Evolutionary conservation across 2,113 vertebrate species (phyloP).

Genomic region (Leptocoma aspasia): DNA sequence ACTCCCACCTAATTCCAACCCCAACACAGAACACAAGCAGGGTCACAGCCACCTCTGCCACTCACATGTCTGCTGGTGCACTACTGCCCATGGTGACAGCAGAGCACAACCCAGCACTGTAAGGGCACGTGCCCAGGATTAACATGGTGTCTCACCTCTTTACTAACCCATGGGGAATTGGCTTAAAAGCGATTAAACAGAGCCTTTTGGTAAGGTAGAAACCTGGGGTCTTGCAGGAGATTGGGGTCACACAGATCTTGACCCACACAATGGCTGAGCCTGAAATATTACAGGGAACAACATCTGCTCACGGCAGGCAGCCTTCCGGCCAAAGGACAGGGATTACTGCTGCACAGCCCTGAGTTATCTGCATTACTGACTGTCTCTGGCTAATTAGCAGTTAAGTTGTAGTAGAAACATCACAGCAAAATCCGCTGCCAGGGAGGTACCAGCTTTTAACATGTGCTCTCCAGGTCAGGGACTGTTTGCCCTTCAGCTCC

Average conservation of each 20-base stretch:
- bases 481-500: constrained; percentile 49
- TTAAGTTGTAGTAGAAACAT: not conserved
- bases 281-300: not conserved
- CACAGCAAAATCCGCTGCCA: not conserved
- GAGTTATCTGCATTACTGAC: not conserved
- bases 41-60: not conserved
- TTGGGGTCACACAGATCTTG: not conserved
- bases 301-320: not conserved
- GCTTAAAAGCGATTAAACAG: not conserved
- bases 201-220: not conserved
- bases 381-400: not conserved
- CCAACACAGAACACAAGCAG: not conserved
- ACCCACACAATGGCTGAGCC: not conserved
- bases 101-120: not conserved
- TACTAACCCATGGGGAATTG: not conserved
- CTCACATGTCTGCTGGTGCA: not conserved
- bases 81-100: not conserved
- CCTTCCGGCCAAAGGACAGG: not conserved
- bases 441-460: not conserved
- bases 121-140: not conserved
- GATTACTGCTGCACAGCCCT: not conserved
- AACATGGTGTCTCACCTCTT: not conserved
- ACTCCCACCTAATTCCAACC: not conserved
- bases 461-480: constrained; percentile 17
- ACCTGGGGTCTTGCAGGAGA: not conserved